A percentile compares a stretch with the other conserved stretches of the same genome.
These are phyloP conservation scores for Aspiorhynchus laticeps DNA, from an alignment of 2,113 vertebrate genomes.

Conservation along the genomic window DNA sequence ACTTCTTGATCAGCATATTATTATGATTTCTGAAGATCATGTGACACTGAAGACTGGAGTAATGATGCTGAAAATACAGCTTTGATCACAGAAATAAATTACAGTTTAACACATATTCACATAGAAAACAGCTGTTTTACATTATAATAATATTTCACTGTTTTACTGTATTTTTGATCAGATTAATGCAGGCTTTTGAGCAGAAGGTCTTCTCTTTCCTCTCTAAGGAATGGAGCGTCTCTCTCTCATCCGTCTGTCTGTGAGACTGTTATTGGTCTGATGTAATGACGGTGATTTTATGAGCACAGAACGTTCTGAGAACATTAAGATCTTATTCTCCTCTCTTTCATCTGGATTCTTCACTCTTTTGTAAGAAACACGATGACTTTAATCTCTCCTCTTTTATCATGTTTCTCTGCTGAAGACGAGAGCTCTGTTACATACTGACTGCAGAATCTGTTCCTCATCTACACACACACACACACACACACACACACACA, in stretches of 20 bases:
- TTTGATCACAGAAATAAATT: neutral
- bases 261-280: neutral
- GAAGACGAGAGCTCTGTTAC: neutral
- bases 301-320: neutral
- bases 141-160: no score
- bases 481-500: no score
- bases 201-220: no score
- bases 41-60: neutral
- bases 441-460: neutral
- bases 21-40: neutral
- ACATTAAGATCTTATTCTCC: neutral
- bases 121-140: no score
- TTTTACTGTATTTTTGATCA: no score
- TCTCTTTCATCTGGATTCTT: neutral
- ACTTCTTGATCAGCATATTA: no score
- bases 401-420: neutral
- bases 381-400: neutral
- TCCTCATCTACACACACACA: no score
- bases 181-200: neutral
- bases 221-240: no score
- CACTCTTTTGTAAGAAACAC: neutral
- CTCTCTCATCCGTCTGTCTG: neutral
- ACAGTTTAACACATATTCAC: neutral
- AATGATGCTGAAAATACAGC: neutral
- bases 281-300: neutral